These are phyloP conservation scores for Parascotia fuliginaria DNA, from an alignment of 2,888 invertebrate species.

Conservation along the genomic window DNA sequence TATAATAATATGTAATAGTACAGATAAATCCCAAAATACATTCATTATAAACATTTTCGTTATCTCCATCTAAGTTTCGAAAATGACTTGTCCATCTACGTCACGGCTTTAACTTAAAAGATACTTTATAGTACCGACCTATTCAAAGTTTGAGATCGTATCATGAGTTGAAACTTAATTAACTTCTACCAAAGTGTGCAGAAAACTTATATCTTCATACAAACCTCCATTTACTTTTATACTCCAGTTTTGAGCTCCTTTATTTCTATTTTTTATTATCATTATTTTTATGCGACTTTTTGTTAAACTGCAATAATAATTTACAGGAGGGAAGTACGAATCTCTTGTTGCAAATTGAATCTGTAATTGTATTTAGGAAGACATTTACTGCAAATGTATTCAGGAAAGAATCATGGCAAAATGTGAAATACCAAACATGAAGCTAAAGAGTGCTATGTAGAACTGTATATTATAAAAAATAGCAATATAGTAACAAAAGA, in stretches of 20 bases:
- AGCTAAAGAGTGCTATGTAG: too few species aligned
- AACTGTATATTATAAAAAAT: too few species aligned
- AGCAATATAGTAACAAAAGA: too few species aligned
- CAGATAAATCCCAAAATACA: neutral
- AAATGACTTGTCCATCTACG: conserved; percentile 60
- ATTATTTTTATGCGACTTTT: neutral
- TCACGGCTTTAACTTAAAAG: conserved; percentile 54
- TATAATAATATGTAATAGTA: too few species aligned
- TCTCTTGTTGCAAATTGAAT: conserved; percentile 46
- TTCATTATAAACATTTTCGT: conserved; percentile 9
- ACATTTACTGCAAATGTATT: neutral
- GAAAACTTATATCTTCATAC: conserved; percentile 45
- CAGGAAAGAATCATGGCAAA: too few species aligned
- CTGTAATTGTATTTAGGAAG: conserved; percentile 1
- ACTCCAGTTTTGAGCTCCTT: neutral
- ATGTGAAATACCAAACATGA: too few species aligned
- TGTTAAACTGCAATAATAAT: neutral
- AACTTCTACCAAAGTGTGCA: conserved; percentile 39
- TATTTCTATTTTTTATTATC: neutral
- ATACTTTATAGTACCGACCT: conserved; percentile 57
- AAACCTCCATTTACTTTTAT: neutral
- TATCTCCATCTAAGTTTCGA: conserved; percentile 39
- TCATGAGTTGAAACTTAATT: conserved; percentile 68
- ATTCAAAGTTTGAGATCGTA: conserved; percentile 63
- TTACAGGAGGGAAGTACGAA: neutral